These are phyloP conservation scores for Propithecus coquereli DNA, from an alignment of 2,113 vertebrate species.

Conservation along the genomic window DNA sequence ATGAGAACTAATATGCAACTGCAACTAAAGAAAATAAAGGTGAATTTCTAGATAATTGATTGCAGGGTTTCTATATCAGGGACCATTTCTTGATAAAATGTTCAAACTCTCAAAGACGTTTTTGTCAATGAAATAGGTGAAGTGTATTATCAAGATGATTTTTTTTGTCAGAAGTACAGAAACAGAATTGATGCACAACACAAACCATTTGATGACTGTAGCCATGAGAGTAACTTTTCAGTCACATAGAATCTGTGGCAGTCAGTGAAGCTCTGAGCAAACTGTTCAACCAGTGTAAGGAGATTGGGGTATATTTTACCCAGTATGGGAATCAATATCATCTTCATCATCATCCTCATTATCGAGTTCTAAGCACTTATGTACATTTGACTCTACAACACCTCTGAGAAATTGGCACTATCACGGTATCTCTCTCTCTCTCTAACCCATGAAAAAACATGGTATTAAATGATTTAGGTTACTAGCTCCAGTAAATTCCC, in stretches of 20 bases:
- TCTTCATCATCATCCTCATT: not conserved
- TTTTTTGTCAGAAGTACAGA: not conserved
- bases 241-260: accelerated
- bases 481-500: not conserved
- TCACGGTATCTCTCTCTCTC: not conserved
- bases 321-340: not conserved
- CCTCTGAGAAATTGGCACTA: not conserved
- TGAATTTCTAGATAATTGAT: not conserved
- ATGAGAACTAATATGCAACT: not conserved
- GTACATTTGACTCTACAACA: not conserved
- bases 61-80: not conserved
- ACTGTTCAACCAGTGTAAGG: not conserved
- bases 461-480: not conserved
- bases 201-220: not conserved
- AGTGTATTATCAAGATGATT: not conserved
- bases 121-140: not conserved
- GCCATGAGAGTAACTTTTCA: not conserved
- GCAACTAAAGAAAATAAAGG: not conserved
- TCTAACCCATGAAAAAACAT: not conserved
- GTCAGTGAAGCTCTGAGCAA: not conserved
- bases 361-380: not conserved
- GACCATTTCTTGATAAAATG: not conserved
- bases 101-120: not conserved
- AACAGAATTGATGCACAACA: not conserved
- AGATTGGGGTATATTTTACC: not conserved